These are phyloP conservation scores for Heliconius hermathena DNA, from an alignment of 1,140 invertebrate species.

Conservation along the genomic window DNA sequence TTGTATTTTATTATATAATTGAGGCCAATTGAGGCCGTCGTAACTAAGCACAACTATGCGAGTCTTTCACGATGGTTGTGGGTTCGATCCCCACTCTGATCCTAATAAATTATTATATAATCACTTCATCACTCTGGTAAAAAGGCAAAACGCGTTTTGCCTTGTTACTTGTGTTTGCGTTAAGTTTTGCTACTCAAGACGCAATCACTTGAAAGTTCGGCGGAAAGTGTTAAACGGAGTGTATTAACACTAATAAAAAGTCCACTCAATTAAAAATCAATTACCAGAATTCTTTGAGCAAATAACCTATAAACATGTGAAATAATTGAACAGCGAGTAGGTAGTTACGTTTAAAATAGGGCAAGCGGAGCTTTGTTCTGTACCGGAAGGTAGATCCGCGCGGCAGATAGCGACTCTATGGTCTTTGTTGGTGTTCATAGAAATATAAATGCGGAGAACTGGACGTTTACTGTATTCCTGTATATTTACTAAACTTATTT, in stretches of 20 bases:
- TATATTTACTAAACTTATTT: too few relatives aligned
- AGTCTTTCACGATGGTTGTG: too few relatives aligned
- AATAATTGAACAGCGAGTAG: neutral
- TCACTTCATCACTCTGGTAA: too few relatives aligned
- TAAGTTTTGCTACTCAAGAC: too few relatives aligned
- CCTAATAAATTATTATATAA: too few relatives aligned
- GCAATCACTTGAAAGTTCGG: too few relatives aligned
- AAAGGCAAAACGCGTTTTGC: too few relatives aligned
- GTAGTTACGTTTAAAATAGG: neutral
- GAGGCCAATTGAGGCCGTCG: too few relatives aligned
- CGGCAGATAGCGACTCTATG: neutral
- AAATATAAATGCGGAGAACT: neutral
- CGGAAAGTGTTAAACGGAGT: too few relatives aligned
- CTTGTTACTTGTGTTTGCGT: too few relatives aligned
- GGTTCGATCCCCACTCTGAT: too few relatives aligned
- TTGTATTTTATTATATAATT: neutral
- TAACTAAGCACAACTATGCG: too few relatives aligned
- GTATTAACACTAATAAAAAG: neutral
- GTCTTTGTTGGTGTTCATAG: neutral
- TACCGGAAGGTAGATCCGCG: slow-evolving; percentile 6
- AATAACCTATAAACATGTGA: neutral
- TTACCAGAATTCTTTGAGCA: neutral
- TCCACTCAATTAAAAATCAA: neutral
- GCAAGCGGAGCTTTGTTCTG: slow-evolving; percentile 2
- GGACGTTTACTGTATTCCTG: neutral